Conservation (phyloP, 2,888 invertebrate species). For the Miltochrista miniata region DNA sequence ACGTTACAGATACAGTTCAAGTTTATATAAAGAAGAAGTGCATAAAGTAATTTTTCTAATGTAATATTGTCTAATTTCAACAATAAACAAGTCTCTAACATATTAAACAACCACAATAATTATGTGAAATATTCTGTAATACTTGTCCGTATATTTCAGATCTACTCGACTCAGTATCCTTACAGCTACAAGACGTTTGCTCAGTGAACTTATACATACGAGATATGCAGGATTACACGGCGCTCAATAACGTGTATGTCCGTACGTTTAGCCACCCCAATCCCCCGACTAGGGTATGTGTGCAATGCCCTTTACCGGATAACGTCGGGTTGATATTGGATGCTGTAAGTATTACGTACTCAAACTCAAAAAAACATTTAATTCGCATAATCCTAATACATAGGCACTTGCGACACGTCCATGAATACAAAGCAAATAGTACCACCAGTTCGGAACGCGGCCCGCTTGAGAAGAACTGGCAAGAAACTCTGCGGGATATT, state of each 20-base stretch:
- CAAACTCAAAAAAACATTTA: too few relatives aligned
- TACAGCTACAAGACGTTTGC: conserved; percentile 87
- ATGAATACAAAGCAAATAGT: too few relatives aligned
- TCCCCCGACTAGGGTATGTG: conserved; percentile 94
- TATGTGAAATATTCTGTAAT: not conserved
- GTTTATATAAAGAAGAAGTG: too few relatives aligned
- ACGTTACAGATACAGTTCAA: too few relatives aligned
- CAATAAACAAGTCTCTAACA: too few relatives aligned
- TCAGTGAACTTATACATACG: conserved; percentile 93
- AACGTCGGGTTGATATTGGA: conserved; percentile 90
- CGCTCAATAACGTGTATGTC: conserved; percentile 90
- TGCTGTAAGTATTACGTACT: conserved; percentile 85
- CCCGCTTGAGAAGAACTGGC: too few relatives aligned
- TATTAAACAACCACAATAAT: not conserved
- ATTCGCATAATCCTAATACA: too few relatives aligned
- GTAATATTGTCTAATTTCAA: too few relatives aligned
- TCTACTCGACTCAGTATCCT: conserved; percentile 73
- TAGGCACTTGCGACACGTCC: too few relatives aligned
- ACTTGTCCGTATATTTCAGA: conserved; percentile 62
- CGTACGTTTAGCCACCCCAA: conserved; percentile 88
- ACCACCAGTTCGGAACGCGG: too few relatives aligned
- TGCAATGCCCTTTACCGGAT: conserved; percentile 89
- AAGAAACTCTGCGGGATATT: too few relatives aligned
- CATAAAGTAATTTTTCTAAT: too few relatives aligned
- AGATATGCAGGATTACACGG: conserved; percentile 91